Conservation (phyloP, 2,797 vertebrate species). For the Lycodopsis pacificus region DNA sequence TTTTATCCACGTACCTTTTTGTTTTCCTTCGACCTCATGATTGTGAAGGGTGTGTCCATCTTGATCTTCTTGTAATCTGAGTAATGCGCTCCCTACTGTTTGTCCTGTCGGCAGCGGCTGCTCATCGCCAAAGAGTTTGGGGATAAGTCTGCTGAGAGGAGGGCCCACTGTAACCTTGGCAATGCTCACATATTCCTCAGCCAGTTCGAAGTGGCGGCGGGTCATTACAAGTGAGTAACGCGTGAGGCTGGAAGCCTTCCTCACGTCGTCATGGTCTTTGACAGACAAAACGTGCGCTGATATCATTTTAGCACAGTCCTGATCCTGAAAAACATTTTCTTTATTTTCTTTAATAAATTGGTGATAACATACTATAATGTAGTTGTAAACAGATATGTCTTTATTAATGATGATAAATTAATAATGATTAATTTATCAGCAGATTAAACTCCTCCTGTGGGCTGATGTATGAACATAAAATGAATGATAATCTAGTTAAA, state of each 20-base stretch:
- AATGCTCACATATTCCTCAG: slow-evolving; percentile 95
- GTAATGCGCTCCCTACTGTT: slow-evolving; percentile 20
- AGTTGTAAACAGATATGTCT: not conserved
- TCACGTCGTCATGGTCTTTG: not conserved
- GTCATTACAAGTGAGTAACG: slow-evolving; percentile 94
- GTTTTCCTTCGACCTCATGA: not conserved
- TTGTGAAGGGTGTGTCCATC: not conserved
- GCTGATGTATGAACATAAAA: not conserved
- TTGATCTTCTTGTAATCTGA: slow-evolving; percentile 12
- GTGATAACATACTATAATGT: not conserved
- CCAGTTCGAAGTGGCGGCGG: slow-evolving; percentile 93
- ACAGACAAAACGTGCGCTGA: not conserved
- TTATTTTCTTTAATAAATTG: not conserved
- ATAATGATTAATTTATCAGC: not conserved
- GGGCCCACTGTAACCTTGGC: slow-evolving; percentile 97
- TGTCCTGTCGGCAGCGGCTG: slow-evolving; percentile 85
- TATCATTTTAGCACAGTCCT: not conserved
- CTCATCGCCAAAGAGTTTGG: slow-evolving; percentile 97
- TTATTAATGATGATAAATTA: no score
- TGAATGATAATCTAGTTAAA: not conserved
- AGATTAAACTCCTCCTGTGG: not conserved
- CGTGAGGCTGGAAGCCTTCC: not conserved
- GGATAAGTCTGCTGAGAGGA: slow-evolving; percentile 94
- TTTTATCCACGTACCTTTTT: not conserved
- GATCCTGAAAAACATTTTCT: not conserved